phyloP scores from a whole-genome alignment of 2,888 invertebrate genomes.

The Oxyscelio sp. region DNA sequence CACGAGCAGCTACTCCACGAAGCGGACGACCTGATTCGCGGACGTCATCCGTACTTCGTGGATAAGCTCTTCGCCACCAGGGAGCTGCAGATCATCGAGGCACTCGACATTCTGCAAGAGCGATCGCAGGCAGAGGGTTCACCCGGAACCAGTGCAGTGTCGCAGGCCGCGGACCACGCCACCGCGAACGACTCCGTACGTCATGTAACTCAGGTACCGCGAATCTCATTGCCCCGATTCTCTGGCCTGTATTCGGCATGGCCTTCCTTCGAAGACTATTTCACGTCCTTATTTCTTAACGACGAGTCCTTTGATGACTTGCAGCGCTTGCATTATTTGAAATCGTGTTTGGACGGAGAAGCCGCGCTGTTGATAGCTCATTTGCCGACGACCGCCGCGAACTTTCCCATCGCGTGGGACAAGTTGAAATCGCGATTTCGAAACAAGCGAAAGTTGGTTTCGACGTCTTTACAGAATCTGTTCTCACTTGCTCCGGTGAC shows the following conservation, averaged over 20 bases:
- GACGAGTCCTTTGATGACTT: not conserved
- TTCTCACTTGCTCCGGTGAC: not conserved
- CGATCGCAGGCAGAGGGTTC: no score
- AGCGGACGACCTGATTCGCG: not conserved
- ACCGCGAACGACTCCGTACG: not conserved
- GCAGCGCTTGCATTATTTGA: no score
- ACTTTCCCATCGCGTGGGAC: slow-evolving; percentile 5
- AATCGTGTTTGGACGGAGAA: slow-evolving; percentile 14
- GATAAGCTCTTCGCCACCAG: not conserved
- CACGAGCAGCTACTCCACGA: not conserved
- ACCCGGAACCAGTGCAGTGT: not conserved
- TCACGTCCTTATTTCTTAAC: not conserved
- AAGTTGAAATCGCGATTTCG: no score
- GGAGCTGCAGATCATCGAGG: not conserved
- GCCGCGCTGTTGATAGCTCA: not conserved
- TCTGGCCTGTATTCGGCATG: slow-evolving; percentile 1
- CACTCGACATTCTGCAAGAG: not conserved
- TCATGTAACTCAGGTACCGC: slow-evolving; percentile 6
- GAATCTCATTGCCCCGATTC: slow-evolving; percentile 5
- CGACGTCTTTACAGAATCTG: not conserved
- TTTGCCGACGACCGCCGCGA: not conserved
- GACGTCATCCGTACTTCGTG: not conserved
- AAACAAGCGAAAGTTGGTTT: not conserved
- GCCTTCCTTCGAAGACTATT: no score
- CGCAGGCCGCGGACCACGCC: not conserved